Evolutionary conservation across 2,797 vertebrate genomes (phyloP), one percentile per base, ranked within the genome.

Genomic region (Oryzias sinensis): DNA sequence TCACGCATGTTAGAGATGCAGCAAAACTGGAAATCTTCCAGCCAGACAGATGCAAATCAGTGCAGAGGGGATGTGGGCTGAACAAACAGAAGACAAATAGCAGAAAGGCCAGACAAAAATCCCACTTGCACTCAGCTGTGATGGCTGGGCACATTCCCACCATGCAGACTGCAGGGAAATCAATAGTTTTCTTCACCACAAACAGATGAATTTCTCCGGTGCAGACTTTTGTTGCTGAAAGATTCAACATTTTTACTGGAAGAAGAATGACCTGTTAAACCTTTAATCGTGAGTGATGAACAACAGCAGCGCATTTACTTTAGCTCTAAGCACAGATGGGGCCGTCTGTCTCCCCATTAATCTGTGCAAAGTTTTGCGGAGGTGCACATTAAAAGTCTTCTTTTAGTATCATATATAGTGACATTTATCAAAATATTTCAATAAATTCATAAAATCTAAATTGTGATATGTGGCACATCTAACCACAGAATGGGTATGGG

Each of bases 161-260:
- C 72, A 72, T 78, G 79, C 79, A 84, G 78, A 76, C 79, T 75
- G 73, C 80, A 74, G 65, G 59, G 72, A 85, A 88, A 89, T 90
- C 86, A 89, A 87, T 89, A 89, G 65, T 83, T 81, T 84, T 77
- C 80, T 74, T 68, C 62, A 44, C 48, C 76, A 85, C 82, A 80
- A 74, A 83, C 63, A 82, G 72, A 87, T 82, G 56, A 81, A 62
- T 82, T 82, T 81, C 85, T 84, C 64, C 58, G 55, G 22, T 41
- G 29, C 49, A 42, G 47, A 64, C 56, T 59, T 43, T 29, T 57
- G 65, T 56, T 77, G 40, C 74, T 76, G 73, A 80, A 80, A 77
- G 68, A 86, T 78, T 81, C 65, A 61, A 62, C 68, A 51, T 70
- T 59, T 80, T 47, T 68, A 43, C 43, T 68, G 62, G 71, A 79